Base-by-base conservation (phyloP, 2,888 invertebrate genomes). In the Cheilosia scutellata region DNA sequence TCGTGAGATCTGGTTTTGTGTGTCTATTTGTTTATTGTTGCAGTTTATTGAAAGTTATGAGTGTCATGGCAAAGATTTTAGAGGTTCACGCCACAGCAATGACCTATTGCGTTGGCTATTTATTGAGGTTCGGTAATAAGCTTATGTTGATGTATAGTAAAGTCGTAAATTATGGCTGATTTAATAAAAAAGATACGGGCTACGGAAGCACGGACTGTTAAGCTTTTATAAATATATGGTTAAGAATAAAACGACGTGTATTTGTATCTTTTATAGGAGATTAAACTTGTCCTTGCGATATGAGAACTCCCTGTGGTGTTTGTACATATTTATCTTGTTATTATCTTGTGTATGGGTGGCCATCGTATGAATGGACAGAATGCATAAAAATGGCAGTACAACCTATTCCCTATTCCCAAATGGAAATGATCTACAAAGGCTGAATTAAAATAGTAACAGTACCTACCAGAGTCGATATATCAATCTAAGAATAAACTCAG, bases 11-110 rank as follows among this genome's bases (percentile, higher is more conserved):
- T 55, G 62, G 31, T 77, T 82, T 62, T 55, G 49, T 29, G 49
- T 47, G 27, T 57, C 70, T 49, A 65, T 78, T 55, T 68, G 55
- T 68, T 74, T 79, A 60, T 79, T 68, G 74, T 44, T 84, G 74
- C 31, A 75, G 75, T 75, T 84, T 84, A 84, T 84, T 84, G 79
- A 84, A 80, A 79, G 80, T 84, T 80, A 84, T 84, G 84, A 84
- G 84, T 84, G 84, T 84, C 84, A 84, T 84, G 84, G 84, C 75
- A 80, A 75, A 65, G 75, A 60, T 80, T 84, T 80, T 84, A 60
- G 84, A 84, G 84, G 80, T 75, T 75, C 80, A 75, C 42, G 75
- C 79, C 84, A 84, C 84, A 62, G 84, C 80, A 76, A 60, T 84
- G 84, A 84, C 80, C 84, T 71, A 70, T 84, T 79, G 84, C 75